A percentile compares a stretch with the other conserved stretches of the same genome.
Evolutionary conservation across 2,797 vertebrate species (phyloP).

Genomic region (Pygocentrus nattereri): DNA sequence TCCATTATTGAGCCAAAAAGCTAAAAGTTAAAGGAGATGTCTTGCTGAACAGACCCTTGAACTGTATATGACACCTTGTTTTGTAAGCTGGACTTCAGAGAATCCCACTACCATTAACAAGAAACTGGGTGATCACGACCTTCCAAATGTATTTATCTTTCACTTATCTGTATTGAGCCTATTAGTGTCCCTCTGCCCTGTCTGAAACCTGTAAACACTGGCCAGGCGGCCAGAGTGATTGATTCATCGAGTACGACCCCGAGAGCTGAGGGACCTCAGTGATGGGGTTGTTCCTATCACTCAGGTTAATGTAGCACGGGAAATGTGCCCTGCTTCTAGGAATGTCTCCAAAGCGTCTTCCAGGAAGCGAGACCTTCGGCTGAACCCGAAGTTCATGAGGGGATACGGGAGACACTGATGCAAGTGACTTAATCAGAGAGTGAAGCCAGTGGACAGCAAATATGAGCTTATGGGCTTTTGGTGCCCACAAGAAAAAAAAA

Average conservation of each 20-base stretch:
- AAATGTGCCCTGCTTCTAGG: conserved; percentile 68
- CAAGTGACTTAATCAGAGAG: not conserved
- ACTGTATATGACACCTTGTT: conserved; percentile 47
- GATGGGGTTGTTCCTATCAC: conserved; percentile 45
- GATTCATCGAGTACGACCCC: conserved; percentile 78
- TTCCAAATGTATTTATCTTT: conserved; percentile 76
- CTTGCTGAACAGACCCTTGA: conserved; percentile 17
- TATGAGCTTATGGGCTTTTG: not conserved
- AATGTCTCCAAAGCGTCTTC: conserved; percentile 71
- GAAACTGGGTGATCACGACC: conserved; percentile 70
- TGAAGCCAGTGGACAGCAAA: not conserved
- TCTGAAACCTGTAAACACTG: conserved; percentile 78
- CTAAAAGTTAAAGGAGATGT: not conserved
- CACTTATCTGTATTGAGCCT: conserved; percentile 74
- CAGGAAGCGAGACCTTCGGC: conserved; percentile 67
- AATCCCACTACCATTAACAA: conserved; percentile 74
- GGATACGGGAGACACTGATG: conserved; percentile 24
- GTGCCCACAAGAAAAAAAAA: not conserved
- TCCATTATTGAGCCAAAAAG: not conserved
- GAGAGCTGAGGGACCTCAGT: conserved; percentile 67
- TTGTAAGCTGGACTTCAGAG: conserved; percentile 64
- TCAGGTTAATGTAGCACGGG: conserved; percentile 38
- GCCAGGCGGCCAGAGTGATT: conserved; percentile 78
- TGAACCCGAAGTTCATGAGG: conserved; percentile 45
- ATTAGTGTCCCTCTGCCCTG: conserved; percentile 78